A percentile compares a stretch with the other conserved stretches of the same genome.
Evolutionary conservation across 2,888 invertebrate genomes (phyloP).

Genomic region (Sinohyriopsis cumingii): DNA sequence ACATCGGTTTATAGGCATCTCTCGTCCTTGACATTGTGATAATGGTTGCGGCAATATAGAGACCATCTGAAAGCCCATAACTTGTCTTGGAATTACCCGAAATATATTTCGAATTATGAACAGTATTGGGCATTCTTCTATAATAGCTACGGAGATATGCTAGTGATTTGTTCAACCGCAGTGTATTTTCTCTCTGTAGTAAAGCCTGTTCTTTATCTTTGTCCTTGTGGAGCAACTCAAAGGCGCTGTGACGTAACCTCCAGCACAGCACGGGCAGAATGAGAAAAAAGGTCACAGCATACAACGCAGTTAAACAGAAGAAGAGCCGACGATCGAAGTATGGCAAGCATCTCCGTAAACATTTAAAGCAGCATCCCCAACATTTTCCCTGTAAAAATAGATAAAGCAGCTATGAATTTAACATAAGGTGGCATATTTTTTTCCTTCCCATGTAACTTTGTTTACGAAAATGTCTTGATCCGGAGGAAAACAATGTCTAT

Average conservation of each 20-base stretch:
- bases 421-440: too few species aligned
- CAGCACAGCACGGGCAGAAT: slow-evolving; percentile 35
- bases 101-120: background rate
- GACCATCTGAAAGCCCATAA: background rate
- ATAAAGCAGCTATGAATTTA: too few species aligned
- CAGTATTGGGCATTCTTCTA: background rate
- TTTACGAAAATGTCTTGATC: too few species aligned
- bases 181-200: background rate
- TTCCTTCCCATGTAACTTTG: too few species aligned
- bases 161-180: background rate
- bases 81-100: too few species aligned
- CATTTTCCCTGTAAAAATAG: too few species aligned
- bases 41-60: slow-evolving; percentile 49
- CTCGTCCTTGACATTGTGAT: slow-evolving; percentile 58
- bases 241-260: slow-evolving; percentile 30
- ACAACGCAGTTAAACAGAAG: slow-evolving; percentile 7
- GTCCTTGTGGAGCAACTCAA: slow-evolving; percentile 26
- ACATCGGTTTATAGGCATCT: slow-evolving; percentile 51
- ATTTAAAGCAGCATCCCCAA: too few species aligned
- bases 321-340: too few species aligned
- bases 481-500: too few species aligned
- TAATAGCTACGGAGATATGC: too few species aligned
- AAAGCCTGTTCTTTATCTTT: slow-evolving; percentile 11
- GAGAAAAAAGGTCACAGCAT: slow-evolving; percentile 37
- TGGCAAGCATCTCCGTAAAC: too few species aligned